Base-by-base conservation (phyloP, 2,888 invertebrate genomes). In the Muschampia plurimacula region DNA sequence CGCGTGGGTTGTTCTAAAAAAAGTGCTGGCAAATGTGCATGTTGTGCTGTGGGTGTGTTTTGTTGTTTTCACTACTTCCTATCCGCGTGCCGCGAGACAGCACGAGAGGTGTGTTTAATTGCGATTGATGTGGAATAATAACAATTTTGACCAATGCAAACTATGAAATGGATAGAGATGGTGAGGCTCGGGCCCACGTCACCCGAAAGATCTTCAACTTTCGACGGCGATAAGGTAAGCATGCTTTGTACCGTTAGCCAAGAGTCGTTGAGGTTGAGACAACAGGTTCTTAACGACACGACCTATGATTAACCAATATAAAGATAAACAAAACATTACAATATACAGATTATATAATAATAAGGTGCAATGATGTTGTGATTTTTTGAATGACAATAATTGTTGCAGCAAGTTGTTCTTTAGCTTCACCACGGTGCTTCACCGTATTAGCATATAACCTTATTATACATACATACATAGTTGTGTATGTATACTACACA, bases 101-200 rank as follows among this genome's bases (percentile, higher is more conserved):
- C 66, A 65, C 57, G 44, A 15, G 28, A 49, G 71, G 41, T 69
- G 52, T 39, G 10, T 13, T 13, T 52, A n/a, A 13, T 63, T 71
- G 28, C 5, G 44, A 52, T 52, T 70, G 36, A 73, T 67, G 69
- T 72, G 74, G 15, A 69, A 12, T 41, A 62, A 75, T 44, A 5
- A 10, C 41, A 78, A 79, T 80, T 67, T 36, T 75, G 72, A 77
- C 82, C 84, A 82, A 93, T 93, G 92, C 91, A 92, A 85, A 89
- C 92, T 82, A 89, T 93, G 84, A 93, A 92, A 84, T 93, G 90
- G 89, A 92, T 92, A 86, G 93, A 93, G 80, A 92, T 93, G 93
- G 92, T 93, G 82, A 88, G 88, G 75, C 88, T 93, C 76, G 91
- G 90, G 73, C 89, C 91, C 15, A 77, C 82, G 74, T 77, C 83